phyloP scores from a whole-genome alignment of 2,888 invertebrate species.

The Theretra japonica region DNA sequence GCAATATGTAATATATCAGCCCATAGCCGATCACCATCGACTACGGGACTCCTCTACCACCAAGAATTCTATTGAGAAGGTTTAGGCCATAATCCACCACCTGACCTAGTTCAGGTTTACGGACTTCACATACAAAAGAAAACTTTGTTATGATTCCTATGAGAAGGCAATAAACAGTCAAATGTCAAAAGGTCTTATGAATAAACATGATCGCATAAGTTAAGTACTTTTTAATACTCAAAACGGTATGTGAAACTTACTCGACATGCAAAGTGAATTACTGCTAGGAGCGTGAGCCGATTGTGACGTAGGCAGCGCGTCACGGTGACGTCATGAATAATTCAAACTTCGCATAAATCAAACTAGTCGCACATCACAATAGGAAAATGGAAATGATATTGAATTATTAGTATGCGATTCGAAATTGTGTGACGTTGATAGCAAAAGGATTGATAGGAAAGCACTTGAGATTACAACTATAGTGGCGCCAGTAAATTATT shows the following conservation, averaged over 20 bases:
- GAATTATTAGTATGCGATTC: background rate
- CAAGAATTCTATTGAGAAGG: background rate
- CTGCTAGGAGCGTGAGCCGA: background rate
- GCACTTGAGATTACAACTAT: background rate
- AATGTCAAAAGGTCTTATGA: background rate
- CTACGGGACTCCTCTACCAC: background rate
- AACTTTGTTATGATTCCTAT: no score
- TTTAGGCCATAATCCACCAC: background rate
- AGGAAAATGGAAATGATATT: background rate
- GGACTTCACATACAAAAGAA: no score
- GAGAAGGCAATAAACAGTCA: no score
- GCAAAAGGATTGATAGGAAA: background rate
- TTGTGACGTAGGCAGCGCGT: constrained; percentile 39
- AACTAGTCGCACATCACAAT: constrained; percentile 14
- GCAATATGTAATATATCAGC: background rate
- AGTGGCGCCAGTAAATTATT: no score
- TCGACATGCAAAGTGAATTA: constrained; percentile 43
- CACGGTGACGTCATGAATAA: constrained; percentile 31
- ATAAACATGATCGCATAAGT: background rate
- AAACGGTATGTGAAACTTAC: constrained; percentile 32
- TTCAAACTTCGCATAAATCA: constrained; percentile 29
- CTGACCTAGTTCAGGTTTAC: no score
- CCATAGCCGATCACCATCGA: background rate
- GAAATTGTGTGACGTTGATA: background rate
- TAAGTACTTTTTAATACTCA: background rate